These are phyloP conservation scores for Pocillopora verrucosa DNA, from an alignment of 64 coral and sea anemone genomes.

Conservation along the genomic window DNA sequence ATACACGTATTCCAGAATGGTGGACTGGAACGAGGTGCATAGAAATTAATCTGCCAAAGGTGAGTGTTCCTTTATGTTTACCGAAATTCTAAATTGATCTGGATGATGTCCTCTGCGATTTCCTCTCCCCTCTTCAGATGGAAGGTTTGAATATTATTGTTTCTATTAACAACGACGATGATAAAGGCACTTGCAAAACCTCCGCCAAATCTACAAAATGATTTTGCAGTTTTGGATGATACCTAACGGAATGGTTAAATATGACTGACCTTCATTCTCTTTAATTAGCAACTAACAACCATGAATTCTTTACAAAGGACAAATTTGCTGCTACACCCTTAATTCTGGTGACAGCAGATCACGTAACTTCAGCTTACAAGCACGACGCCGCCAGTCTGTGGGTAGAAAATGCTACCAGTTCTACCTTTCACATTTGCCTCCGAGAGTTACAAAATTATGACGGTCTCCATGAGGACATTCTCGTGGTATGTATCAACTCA, in stretches of 20 bases:
- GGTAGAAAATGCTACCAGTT: slow-evolving; percentile 71
- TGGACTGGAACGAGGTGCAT: slow-evolving; percentile 72
- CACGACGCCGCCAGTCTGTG: slow-evolving; percentile 82
- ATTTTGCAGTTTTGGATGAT: too few relatives aligned
- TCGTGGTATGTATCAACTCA: slow-evolving; percentile 51
- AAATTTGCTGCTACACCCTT: slow-evolving; percentile 53
- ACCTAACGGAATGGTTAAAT: too few relatives aligned
- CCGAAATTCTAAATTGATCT: too few relatives aligned
- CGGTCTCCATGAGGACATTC: slow-evolving; percentile 76
- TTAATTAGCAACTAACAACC: too few relatives aligned
- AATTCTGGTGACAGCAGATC: slow-evolving; percentile 63
- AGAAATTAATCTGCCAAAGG: slow-evolving; percentile 40
- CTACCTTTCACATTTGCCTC: slow-evolving; percentile 70
- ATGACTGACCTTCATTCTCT: too few relatives aligned
- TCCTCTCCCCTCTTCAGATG: neutral
- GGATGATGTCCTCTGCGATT: neutral
- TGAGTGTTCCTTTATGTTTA: neutral
- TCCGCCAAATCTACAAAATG: too few relatives aligned
- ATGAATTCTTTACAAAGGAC: slow-evolving; percentile 27
- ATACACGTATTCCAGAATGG: slow-evolving; percentile 42
- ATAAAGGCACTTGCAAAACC: too few relatives aligned
- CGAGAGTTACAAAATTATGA: slow-evolving; percentile 84
- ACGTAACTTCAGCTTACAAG: slow-evolving; percentile 34
- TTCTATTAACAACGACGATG: too few relatives aligned
- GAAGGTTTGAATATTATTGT: neutral